Conservation (phyloP, 2,113 vertebrate species). For the Elanus axillaris region DNA sequence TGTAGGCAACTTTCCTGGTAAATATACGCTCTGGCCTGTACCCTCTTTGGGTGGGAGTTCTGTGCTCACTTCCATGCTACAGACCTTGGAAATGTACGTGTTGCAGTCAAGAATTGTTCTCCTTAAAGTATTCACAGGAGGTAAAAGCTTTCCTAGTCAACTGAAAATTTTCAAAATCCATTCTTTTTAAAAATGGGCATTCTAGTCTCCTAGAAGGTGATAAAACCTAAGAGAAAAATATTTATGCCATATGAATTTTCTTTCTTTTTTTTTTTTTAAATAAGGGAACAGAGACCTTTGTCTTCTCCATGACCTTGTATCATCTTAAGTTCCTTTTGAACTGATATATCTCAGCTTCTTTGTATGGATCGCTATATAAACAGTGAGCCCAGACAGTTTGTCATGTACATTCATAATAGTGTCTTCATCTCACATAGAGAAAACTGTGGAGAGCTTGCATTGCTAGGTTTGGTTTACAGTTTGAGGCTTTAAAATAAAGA, state of each 20-base stretch:
- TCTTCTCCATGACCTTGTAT: background rate
- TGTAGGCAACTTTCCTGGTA: background rate
- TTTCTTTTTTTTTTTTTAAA: background rate
- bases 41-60: background rate
- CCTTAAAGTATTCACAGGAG: background rate
- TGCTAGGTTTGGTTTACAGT: background rate
- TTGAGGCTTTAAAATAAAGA: background rate
- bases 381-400: background rate
- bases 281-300: background rate
- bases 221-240: background rate
- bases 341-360: background rate
- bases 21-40: background rate
- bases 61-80: background rate
- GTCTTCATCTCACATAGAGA: background rate
- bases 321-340: background rate
- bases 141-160: background rate
- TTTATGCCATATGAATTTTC: background rate
- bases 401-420: background rate
- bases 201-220: background rate
- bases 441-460: background rate
- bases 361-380: background rate
- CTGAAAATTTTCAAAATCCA: background rate
- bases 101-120: background rate
- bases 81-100: background rate
- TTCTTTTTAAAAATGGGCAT: background rate